phyloP scores from a whole-genome alignment of 1,140 invertebrate genomes.

The Drosophila nebulosa region DNA sequence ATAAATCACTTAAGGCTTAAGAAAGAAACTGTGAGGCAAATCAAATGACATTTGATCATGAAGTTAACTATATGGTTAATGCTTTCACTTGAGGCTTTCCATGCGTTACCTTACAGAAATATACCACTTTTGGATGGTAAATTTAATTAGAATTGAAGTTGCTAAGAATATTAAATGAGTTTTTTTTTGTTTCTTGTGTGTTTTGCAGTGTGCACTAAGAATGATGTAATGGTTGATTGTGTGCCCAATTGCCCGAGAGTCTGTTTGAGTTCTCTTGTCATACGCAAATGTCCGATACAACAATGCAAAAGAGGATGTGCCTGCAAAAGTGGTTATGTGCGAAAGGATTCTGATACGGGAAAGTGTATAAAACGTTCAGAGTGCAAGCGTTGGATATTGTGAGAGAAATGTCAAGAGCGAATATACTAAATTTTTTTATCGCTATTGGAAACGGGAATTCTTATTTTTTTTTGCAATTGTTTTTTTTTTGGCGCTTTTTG shows the following conservation, averaged over 20 bases:
- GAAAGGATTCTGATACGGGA: constrained; percentile 3
- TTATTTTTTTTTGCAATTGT: too few species aligned
- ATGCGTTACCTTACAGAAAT: neutral
- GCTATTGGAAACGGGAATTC: too few species aligned
- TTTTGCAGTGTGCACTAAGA: constrained; percentile 3
- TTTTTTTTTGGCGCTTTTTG: too few species aligned
- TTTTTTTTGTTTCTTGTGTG: neutral
- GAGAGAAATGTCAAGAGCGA: neutral
- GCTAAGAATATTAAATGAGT: neutral
- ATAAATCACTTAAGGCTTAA: neutral
- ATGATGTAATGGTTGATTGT: constrained; percentile 31
- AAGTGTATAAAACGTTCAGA: constrained; percentile 9
- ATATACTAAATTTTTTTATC: too few species aligned
- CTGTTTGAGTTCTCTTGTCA: constrained; percentile 1
- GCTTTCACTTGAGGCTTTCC: neutral
- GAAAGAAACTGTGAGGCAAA: neutral
- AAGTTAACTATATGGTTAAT: neutral
- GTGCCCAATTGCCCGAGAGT: constrained; percentile 28
- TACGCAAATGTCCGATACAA: neutral
- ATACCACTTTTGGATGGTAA: neutral
- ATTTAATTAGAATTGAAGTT: neutral
- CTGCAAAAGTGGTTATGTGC: constrained; percentile 26
- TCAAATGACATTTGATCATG: neutral
- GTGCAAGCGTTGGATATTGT: constrained; percentile 34
- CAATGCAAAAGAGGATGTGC: constrained; percentile 35